Conservation (phyloP, 1,140 invertebrate species). For the Apis laboriosa region DNA sequence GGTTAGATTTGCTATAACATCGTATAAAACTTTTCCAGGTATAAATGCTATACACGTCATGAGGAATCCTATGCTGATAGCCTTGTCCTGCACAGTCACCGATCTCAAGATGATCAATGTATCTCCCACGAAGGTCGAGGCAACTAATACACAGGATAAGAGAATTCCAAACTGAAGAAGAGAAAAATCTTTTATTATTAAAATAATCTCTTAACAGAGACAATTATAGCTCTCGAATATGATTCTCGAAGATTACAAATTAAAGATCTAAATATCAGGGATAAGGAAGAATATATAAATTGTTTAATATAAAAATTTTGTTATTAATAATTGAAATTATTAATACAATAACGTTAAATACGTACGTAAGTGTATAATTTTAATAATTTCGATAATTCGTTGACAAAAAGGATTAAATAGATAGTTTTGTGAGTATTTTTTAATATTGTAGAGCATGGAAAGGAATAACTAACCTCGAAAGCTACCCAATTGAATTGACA, state of each 20-base stretch:
- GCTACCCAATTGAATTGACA: slow-evolving; percentile 82
- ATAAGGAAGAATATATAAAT: no score
- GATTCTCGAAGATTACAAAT: no score
- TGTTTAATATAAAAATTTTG: no score
- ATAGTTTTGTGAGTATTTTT: no score
- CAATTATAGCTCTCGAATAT: no score
- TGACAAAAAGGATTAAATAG: no score
- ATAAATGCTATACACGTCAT: slow-evolving; percentile 81
- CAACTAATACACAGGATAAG: slow-evolving; percentile 67
- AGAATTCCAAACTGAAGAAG: slow-evolving; percentile 65
- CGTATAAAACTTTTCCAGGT: slow-evolving; percentile 82
- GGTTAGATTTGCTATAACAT: slow-evolving; percentile 75
- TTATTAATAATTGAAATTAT: no score
- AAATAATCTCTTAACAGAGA: no score
- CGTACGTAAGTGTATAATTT: no score
- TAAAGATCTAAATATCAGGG: no score
- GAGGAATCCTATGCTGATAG: slow-evolving; percentile 83
- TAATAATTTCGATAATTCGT: no score
- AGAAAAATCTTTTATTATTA: neutral
- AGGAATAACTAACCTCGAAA: slow-evolving; percentile 76
- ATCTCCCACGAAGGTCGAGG: slow-evolving; percentile 82
- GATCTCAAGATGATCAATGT: slow-evolving; percentile 82
- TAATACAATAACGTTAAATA: no score
- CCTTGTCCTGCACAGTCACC: slow-evolving; percentile 82
- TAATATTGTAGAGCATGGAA: neutral